These are phyloP conservation scores for Drosophila lowei DNA, from an alignment of 1,140 invertebrate species.

Conservation along the genomic window DNA sequence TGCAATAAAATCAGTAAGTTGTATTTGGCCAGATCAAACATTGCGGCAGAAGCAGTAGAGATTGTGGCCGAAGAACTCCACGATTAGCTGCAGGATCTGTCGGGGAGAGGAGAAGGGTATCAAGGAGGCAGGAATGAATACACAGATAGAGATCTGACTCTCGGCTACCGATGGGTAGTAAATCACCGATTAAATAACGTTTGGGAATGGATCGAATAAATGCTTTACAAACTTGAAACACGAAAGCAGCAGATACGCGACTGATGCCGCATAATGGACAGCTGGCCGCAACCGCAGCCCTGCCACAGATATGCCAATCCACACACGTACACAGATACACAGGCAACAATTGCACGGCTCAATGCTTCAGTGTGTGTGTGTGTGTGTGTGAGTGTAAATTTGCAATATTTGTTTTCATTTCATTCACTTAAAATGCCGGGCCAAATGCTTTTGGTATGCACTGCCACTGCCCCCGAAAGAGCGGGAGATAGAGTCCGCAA, in stretches of 20 bases:
- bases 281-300: slow-evolving; percentile 48
- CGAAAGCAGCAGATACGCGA: slow-evolving; percentile 20
- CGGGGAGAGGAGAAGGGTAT: background rate
- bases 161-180: background rate
- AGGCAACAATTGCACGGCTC: slow-evolving; percentile 20
- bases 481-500: no score
- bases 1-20: slow-evolving; percentile 81
- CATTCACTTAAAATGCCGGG: slow-evolving; percentile 72
- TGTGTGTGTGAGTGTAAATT: slow-evolving; percentile 54
- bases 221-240: slow-evolving; percentile 41
- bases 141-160: background rate
- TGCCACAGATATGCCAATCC: slow-evolving; percentile 34
- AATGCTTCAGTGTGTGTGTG: slow-evolving; percentile 14
- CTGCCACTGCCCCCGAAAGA: no score
- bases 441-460: background rate
- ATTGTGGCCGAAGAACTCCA: background rate
- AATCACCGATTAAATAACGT: slow-evolving; percentile 27
- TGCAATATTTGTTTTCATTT: slow-evolving; percentile 79
- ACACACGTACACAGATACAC: slow-evolving; percentile 15
- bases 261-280: slow-evolving; percentile 54
- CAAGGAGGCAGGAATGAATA: background rate
- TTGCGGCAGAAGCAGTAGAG: background rate
- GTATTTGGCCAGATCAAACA: slow-evolving; percentile 71
- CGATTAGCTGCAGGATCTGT: slow-evolving; percentile 20
- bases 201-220: slow-evolving; percentile 27